Conservation (phyloP, 2,888 invertebrate genomes). For the Sarcophaga subvicina region DNA sequence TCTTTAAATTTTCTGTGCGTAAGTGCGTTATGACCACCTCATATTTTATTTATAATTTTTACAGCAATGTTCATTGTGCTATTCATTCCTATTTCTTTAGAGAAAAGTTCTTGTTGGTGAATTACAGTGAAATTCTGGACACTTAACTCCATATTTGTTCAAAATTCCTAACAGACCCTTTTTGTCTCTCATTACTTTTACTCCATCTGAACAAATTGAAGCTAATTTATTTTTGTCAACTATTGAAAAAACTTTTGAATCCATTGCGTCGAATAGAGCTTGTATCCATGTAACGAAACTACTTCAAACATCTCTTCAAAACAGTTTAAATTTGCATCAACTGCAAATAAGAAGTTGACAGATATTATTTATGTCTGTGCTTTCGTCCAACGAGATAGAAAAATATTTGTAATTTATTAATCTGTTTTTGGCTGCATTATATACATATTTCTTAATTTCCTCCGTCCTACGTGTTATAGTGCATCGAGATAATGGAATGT, state of each 20-base stretch:
- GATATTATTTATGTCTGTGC: not conserved
- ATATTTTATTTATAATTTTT: constrained; percentile 29
- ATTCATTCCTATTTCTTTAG: constrained; percentile 27
- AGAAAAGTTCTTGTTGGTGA: constrained; percentile 20
- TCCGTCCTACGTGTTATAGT: too few relatives aligned
- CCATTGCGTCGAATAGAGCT: constrained; percentile 36
- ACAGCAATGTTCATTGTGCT: constrained; percentile 37
- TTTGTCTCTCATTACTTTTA: constrained; percentile 29
- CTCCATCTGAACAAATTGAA: constrained; percentile 19
- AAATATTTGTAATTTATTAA: too few relatives aligned
- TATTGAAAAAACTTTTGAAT: constrained; percentile 8
- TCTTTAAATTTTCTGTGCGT: constrained; percentile 31
- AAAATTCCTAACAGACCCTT: constrained; percentile 24
- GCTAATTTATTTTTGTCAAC: not conserved
- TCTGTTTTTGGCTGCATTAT: too few relatives aligned
- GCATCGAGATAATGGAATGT: too few relatives aligned
- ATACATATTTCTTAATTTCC: too few relatives aligned
- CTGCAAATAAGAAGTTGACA: constrained; percentile 32
- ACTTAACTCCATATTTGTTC: not conserved
- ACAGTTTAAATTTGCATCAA: constrained; percentile 48
- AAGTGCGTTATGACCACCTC: constrained; percentile 26
- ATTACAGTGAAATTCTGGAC: not conserved
- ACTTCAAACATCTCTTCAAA: not conserved
- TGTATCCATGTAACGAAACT: constrained; percentile 22
- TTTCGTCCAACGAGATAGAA: too few relatives aligned